phyloP scores from a whole-genome alignment of 2,113 vertebrate genomes.

The Collichthys lucidus region DNA sequence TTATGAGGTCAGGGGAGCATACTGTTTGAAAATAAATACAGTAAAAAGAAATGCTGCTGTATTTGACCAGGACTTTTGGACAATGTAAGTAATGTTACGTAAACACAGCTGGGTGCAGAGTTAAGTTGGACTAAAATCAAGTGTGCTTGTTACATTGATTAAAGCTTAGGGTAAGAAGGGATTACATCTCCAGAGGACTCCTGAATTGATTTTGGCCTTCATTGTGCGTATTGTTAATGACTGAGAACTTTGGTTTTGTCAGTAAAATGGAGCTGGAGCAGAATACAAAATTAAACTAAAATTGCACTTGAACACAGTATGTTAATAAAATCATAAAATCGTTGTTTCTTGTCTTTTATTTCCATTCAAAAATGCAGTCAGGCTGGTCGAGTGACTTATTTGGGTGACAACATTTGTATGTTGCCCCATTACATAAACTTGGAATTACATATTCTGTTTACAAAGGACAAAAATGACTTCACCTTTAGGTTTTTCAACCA shows the following conservation, averaged over 20 bases:
- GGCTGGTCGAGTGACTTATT: background rate
- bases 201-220: slow-evolving; percentile 59
- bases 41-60: background rate
- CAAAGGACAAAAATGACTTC: too few relatives aligned
- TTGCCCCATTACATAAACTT: too few relatives aligned
- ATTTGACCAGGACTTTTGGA: background rate
- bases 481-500: too few relatives aligned
- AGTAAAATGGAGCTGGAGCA: background rate
- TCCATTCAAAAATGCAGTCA: background rate
- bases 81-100: background rate
- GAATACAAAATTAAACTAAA: background rate
- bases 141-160: slow-evolving; percentile 61
- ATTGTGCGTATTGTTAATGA: slow-evolving; percentile 53
- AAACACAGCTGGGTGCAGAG: slow-evolving; percentile 10
- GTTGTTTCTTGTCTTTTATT: background rate
- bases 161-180: slow-evolving; percentile 57
- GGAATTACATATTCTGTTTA: too few relatives aligned
- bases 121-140: slow-evolving; percentile 28
- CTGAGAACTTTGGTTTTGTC: slow-evolving; percentile 50
- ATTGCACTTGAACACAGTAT: background rate
- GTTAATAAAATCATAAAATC: too few relatives aligned
- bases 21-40: background rate
- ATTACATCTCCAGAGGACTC: slow-evolving; percentile 66
- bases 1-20: background rate
- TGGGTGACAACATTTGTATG: too few relatives aligned